These are phyloP conservation scores for Anoplophora glabripennis DNA, from an alignment of 1,140 invertebrate genomes.

Conservation along the genomic window DNA sequence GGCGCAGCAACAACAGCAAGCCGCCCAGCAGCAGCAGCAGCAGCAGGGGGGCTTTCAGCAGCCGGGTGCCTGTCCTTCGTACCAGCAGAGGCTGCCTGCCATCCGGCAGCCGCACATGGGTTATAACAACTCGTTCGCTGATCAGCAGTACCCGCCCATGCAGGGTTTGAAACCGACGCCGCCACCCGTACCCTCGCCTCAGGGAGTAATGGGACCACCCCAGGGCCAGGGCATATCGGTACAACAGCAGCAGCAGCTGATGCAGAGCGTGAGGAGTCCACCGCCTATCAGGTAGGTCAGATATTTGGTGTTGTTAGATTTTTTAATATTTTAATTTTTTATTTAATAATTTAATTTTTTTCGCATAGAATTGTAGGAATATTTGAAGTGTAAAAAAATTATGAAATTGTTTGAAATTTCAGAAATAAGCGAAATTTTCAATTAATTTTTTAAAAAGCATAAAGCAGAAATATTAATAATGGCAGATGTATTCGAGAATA, in stretches of 20 bases:
- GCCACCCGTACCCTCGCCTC: conserved; percentile 65
- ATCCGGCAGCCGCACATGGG: conserved; percentile 49
- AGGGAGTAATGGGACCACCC: conserved; percentile 74
- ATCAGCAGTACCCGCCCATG: conserved; percentile 48
- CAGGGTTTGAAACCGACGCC: conserved; percentile 63
- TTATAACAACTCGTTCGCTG: conserved; percentile 48
- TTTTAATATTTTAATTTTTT: too few species aligned
- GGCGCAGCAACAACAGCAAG: conserved; percentile 38
- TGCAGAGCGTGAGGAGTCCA: conserved; percentile 75
- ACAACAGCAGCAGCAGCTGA: conserved; percentile 61
- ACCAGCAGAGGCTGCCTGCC: conserved; percentile 49
- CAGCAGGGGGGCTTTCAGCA: conserved; percentile 50
- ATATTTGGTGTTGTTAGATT: too few species aligned
- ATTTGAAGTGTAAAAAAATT: too few species aligned
- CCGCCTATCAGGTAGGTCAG: conserved; percentile 60
- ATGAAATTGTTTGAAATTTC: too few species aligned
- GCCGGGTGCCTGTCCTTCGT: conserved; percentile 40
- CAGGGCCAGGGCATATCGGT: conserved; percentile 55
- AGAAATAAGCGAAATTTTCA: too few species aligned
- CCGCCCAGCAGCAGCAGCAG: conserved; percentile 53
- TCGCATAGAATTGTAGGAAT: too few species aligned
- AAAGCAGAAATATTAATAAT: too few species aligned
- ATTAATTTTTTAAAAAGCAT: too few species aligned
- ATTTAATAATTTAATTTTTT: too few species aligned
- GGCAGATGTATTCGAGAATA: too few species aligned